Evolutionary conservation across 2,797 vertebrate genomes (phyloP).

Genomic region (Arrhamphus sclerolepis): DNA sequence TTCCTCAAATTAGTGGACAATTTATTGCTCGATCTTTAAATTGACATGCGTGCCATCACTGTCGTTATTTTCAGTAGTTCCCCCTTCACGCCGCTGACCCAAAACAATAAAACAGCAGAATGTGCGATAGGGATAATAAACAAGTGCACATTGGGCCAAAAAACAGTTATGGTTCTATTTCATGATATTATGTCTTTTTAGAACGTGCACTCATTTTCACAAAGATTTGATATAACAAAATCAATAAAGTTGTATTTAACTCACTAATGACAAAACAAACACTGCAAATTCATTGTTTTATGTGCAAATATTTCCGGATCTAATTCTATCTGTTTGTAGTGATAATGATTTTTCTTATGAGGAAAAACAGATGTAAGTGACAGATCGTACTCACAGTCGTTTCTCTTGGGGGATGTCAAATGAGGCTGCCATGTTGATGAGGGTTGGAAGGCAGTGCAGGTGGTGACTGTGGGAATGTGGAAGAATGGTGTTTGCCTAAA

Average conservation of each 20-base stretch:
- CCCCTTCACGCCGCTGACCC: too few species aligned
- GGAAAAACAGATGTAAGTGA: background rate
- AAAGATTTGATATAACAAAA: too few species aligned
- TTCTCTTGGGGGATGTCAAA: constrained; percentile 96
- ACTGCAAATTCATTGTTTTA: constrained; percentile 3
- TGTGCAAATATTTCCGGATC: constrained; percentile 2
- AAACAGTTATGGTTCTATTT: too few species aligned
- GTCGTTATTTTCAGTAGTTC: too few species aligned
- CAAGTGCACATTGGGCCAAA: too few species aligned
- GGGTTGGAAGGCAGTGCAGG: constrained; percentile 95
- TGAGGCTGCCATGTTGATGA: constrained; percentile 98
- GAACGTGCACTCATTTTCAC: too few species aligned
- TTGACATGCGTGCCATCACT: too few species aligned
- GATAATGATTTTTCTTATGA: constrained; percentile 1
- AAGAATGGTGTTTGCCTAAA: constrained; percentile 96
- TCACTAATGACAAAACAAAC: background rate
- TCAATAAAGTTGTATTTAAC: background rate
- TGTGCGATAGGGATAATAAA: too few species aligned
- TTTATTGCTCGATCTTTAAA: too few species aligned
- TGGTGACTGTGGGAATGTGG: constrained; percentile 98
- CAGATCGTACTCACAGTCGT: constrained; percentile 85
- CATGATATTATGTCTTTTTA: too few species aligned
- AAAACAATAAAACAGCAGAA: too few species aligned
- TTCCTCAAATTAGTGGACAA: too few species aligned
- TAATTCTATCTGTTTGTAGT: background rate